Conservation (phyloP, 2,888 invertebrate genomes). For the Leptura quadrifasciata region DNA sequence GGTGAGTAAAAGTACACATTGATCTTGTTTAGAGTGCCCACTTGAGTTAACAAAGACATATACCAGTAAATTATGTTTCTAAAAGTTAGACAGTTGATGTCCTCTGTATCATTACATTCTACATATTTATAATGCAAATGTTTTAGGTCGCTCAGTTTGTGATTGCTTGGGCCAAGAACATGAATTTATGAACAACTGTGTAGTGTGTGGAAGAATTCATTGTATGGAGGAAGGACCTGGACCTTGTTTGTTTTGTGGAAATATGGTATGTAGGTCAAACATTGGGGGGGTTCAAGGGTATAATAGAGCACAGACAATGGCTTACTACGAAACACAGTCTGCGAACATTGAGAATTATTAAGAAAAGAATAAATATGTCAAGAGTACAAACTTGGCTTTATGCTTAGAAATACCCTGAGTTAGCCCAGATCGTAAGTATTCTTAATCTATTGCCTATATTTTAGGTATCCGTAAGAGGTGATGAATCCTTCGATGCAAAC, state of each 20-base stretch:
- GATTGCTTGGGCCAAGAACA: slow-evolving; percentile 96
- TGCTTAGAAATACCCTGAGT: no score
- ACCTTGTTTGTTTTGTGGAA: slow-evolving; percentile 94
- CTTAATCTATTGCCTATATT: slow-evolving; percentile 39
- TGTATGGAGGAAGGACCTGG: slow-evolving; percentile 98
- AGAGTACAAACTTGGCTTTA: no score
- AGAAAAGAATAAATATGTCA: no score
- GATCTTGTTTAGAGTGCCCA: no score
- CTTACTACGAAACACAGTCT: no score
- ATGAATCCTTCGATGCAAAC: slow-evolving; percentile 51
- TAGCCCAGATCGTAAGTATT: no score
- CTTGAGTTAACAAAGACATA: no score
- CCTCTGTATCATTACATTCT: no score
- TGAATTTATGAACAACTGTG: slow-evolving; percentile 92
- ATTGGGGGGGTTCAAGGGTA: background rate
- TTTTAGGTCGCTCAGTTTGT: slow-evolving; percentile 87
- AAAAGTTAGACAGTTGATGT: background rate
- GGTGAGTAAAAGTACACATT: slow-evolving; percentile 48
- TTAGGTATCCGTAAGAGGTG: slow-evolving; percentile 61
- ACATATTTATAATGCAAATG: background rate
- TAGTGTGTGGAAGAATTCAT: slow-evolving; percentile 94
- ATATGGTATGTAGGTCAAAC: slow-evolving; percentile 78
- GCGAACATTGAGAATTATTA: no score
- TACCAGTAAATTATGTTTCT: background rate
- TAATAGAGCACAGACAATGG: no score